Conservation (phyloP, 2,888 invertebrate genomes). For the Steinernema carpocapsae region DNA sequence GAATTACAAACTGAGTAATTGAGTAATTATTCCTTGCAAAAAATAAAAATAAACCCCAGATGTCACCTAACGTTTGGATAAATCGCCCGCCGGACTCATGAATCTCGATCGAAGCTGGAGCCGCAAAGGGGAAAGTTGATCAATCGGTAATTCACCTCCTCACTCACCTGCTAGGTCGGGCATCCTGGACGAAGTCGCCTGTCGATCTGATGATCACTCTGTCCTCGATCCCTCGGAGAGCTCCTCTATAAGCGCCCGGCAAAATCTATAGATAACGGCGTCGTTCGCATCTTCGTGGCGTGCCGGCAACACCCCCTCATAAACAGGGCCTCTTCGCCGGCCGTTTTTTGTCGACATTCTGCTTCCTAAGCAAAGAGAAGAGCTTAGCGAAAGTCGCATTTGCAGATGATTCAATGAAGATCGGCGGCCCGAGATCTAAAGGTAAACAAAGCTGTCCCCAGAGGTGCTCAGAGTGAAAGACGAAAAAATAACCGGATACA, state of each 20-base stretch:
- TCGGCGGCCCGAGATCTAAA: conserved; percentile 16
- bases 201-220: conserved; percentile 28
- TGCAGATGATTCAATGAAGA: conserved; percentile 13
- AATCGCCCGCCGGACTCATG: not conserved
- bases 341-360: not conserved
- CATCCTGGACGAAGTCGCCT: conserved; percentile 33
- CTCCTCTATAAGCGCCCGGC: conserved; percentile 30
- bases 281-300: conserved; percentile 25
- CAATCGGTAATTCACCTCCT: no score
- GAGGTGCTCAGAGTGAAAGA: not conserved
- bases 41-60: no score
- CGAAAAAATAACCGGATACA: not conserved
- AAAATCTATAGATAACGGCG: conserved; percentile 31
- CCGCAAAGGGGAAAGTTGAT: no score
- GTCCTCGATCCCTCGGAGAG: not conserved
- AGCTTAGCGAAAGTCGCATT: conserved; percentile 2
- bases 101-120: not conserved
- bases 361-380: not conserved
- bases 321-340: conserved; percentile 22
- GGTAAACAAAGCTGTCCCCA: conserved; percentile 1
- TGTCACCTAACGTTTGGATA: not conserved
- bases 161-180: conserved; percentile 34
- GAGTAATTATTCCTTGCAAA: no score
- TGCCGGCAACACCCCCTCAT: conserved; percentile 32
- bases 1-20: no score